Conservation (phyloP, 2,113 vertebrate species). For the Tauraco erythrolophus region DNA sequence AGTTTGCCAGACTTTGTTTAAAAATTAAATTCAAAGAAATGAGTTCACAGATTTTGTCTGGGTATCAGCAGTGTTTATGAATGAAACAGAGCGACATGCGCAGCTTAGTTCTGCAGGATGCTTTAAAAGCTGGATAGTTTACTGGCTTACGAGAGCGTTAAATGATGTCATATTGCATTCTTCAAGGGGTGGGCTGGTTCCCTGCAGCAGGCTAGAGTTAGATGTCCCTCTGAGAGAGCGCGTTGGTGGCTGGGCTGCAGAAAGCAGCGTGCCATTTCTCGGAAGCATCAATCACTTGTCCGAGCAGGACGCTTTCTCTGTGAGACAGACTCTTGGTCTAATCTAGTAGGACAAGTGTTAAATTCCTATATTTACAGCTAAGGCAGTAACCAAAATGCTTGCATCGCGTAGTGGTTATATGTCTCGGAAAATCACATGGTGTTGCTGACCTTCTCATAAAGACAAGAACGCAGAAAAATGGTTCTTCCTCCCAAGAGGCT, state of each 20-base stretch:
- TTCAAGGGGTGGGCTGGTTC: not conserved
- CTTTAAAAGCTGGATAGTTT: not conserved
- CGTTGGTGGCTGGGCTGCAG: not conserved
- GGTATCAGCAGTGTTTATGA: not conserved
- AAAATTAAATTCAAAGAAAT: no score
- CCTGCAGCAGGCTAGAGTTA: not conserved
- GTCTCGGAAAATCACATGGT: not conserved
- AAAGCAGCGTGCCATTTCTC: not conserved
- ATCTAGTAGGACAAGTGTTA: not conserved
- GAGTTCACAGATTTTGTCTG: not conserved
- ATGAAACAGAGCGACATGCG: not conserved
- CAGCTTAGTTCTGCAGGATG: not conserved
- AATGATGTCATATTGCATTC: not conserved
- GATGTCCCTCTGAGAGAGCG: not conserved
- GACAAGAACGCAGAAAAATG: not conserved
- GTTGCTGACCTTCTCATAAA: constrained; percentile 18
- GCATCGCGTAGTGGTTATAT: not conserved
- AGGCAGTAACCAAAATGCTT: not conserved
- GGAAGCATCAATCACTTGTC: not conserved
- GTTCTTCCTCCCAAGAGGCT: not conserved
- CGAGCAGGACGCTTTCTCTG: not conserved
- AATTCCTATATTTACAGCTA: not conserved
- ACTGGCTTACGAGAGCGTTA: not conserved
- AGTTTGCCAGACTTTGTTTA: not conserved
- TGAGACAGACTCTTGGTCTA: not conserved